Evolutionary conservation across 2,797 vertebrate genomes (phyloP), one percentile per base, ranked within the genome.

Genomic region (Parauchenoglanis punctatus): DNA sequence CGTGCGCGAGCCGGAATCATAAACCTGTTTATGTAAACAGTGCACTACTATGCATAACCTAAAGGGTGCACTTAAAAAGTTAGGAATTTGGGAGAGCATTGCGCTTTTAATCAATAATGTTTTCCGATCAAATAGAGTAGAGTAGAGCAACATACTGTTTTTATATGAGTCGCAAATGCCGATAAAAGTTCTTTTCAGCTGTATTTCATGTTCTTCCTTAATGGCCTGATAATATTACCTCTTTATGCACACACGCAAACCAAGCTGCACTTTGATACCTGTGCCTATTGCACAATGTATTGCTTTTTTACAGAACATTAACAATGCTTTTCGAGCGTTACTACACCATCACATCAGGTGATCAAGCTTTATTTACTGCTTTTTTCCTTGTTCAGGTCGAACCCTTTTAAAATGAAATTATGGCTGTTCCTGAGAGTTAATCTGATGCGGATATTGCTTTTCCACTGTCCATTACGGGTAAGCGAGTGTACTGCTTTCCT

Each of bases 291-390:
- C 58, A 35, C 23, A 61, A 61, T 40, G 40, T 40, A 40, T 40
- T 40, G 40, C 40, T 40, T 17, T 56, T 78, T 56, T 56, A 78
- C 49, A 31, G 75, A 78, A 56, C 7, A 35, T 35, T 31, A 78
- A 28, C 75, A 56, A 56, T 44, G 35, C 68, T 3, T 23, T 10
- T 73, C 25, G 17, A 7, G 49, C 46, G 4, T n/a, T 46, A 75
- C 10, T 52, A 28, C 2, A 0, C 73, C 12, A 54, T 28, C 73
- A 52, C n/a, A 52, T 28, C 2, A 28, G 0, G 49, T 46, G 44
- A 75, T 75, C n/a, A 77, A 18, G 28, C n/a, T 54, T 77, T 44
- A 72, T 73, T 73, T 23, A 73, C 70, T 46, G 70, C 40, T n/a
- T 7, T 78, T 10, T 56, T 56, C n/a, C 28, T 11, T 56, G 3